Conservation (phyloP, 2,797 vertebrate species). For the Amblyopsis hoosieri region DNA sequence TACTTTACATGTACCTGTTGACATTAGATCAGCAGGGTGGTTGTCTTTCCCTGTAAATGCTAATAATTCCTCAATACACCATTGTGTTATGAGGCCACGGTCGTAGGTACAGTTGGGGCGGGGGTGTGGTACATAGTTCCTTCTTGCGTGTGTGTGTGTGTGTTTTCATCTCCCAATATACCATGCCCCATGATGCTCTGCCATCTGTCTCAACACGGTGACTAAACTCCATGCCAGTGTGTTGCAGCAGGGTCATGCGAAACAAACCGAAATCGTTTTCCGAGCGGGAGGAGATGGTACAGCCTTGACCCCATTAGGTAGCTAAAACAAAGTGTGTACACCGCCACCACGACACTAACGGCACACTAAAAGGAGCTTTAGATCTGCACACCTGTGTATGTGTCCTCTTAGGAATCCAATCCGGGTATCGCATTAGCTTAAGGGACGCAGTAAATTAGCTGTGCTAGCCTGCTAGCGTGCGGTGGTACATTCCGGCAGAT, state of each 20-base stretch:
- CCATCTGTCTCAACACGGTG: conserved; percentile 80
- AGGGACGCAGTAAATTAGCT: conserved; percentile 31
- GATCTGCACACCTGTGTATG: not conserved
- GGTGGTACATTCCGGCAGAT: conserved; percentile 57
- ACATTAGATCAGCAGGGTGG: conserved; percentile 26
- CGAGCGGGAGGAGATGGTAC: conserved; percentile 46
- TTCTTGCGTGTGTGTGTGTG: conserved; percentile 55
- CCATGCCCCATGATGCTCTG: conserved; percentile 79
- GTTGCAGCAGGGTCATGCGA: conserved; percentile 75
- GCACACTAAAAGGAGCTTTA: conserved; percentile 5
- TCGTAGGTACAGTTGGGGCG: conserved; percentile 7
- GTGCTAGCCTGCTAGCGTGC: conserved; percentile 43
- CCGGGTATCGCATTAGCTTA: conserved; percentile 9
- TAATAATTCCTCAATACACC: conserved; percentile 4
- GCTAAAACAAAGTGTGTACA: not conserved
- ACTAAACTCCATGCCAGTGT: conserved; percentile 74
- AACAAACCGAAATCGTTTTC: conserved; percentile 31
- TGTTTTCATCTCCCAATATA: conserved; percentile 75
- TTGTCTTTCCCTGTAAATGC: conserved; percentile 5
- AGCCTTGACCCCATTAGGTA: conserved; percentile 26
- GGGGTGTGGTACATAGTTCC: conserved; percentile 21
- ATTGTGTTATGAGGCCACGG: conserved; percentile 36
- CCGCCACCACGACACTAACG: no score
- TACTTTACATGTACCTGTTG: conserved; percentile 27
- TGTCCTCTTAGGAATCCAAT: conserved; percentile 22